Evolutionary conservation across 2,113 vertebrate species (phyloP), one percentile per base, ranked within the genome.

Genomic region (Gobio gobio): DNA sequence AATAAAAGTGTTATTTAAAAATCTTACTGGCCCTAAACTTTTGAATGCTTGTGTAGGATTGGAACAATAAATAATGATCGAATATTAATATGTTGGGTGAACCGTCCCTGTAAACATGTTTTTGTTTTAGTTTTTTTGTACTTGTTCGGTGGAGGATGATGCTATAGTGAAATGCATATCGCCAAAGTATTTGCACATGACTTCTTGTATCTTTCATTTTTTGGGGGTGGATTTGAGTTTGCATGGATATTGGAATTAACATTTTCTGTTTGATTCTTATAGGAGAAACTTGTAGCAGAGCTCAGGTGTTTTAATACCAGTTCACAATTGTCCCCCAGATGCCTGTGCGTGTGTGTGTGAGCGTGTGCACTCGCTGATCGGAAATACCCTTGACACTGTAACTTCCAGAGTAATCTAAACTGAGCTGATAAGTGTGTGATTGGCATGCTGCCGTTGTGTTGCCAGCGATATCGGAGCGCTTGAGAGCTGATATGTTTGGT

Each of bases 401-500:
- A 83, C 81, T 83, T 83, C 66, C 81, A 56, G 81, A 72, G 81
- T 83, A 83, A 83, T 83, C 81, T 83, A 83, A 70, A 36, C 81
- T 58, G 81, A 49, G 29, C 81, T 72, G 87, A 78, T 86, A 58
- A 85, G 85, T 59, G 59, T 29, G 24, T 80, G 75, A 86, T 51
- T 73, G 89, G 70, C 64, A 59, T 56, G 66, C 58, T 40, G 36
- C 83, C 63, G 59, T 36, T 84, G 61, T 84, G 45, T 40, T 20
- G 74, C 64, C 54, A 68, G 59, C 51, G 22, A 70, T 85, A 76
- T 84, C 78, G 76, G 78, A 76, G 89, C 68, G 29, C 86, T 82
- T 84, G 86, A 87, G 90, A 82, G 85, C 87, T 24, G 88, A 81
- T 86, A 86, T 86, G 82, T 90, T 85, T 84, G 89, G 86, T 85